A percentile compares a stretch with the other conserved stretches of the same genome.
Evolutionary conservation across 64 coral and sea anemone species (phyloP).

Genomic region (Stichodactyla helianthus): DNA sequence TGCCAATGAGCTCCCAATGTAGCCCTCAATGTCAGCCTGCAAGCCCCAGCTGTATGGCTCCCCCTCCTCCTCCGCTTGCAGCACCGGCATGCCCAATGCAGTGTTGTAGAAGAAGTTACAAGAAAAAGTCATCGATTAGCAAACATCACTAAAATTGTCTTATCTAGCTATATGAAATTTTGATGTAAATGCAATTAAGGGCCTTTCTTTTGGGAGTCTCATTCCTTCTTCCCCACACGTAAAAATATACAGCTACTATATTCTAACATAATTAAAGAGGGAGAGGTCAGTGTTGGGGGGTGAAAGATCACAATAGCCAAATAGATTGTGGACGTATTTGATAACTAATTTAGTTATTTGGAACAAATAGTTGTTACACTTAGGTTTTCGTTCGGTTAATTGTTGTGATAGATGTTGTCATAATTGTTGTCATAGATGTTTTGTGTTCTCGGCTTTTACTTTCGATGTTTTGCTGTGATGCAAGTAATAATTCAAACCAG

Average conservation of each 20-base stretch:
- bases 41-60: slow-evolving; percentile 6
- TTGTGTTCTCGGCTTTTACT: no score
- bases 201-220: not conserved
- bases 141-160: slow-evolving; percentile 9
- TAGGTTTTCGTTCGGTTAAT: no score
- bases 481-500: no score
- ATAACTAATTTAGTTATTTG: no score
- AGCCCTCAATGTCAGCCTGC: slow-evolving; percentile 17
- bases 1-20: not conserved
- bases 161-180: not conserved
- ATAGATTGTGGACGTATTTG: no score
- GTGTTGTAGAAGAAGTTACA: slow-evolving; percentile 39
- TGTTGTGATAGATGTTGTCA: no score
- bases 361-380: no score
- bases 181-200: not conserved
- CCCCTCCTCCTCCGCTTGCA: slow-evolving; percentile 24
- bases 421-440: no score
- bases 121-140: slow-evolving; percentile 30
- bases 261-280: not conserved
- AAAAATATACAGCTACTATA: not conserved
- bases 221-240: not conserved
- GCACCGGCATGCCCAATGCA: slow-evolving; percentile 36
- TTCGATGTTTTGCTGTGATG: no score
- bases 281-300: no score
- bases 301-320: no score